Evolutionary conservation across 1,140 invertebrate species (phyloP), one percentile per base, ranked within the genome.

Genomic region (Procambarus clarkii): DNA sequence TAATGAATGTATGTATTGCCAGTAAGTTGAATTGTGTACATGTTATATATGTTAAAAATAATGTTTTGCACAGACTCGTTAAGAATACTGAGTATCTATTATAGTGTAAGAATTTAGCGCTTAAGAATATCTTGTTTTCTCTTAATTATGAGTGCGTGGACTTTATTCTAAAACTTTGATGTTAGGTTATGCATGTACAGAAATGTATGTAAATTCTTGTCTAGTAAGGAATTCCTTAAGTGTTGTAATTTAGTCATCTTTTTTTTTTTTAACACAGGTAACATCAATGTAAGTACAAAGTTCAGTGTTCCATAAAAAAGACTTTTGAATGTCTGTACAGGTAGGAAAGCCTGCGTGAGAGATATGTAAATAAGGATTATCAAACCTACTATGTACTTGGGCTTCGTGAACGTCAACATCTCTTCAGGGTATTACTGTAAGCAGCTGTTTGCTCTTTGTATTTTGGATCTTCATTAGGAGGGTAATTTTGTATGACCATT

Each of bases 51-150:
- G 79, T 91, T 91, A 91, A 34, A 85, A 58, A 86, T 79, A 78
- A 91, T 91, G 89, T 91, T 91, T 91, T 91, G 89, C 89, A 91
- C 89, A 45, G 89, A 91, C 89, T 91, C 89, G 89, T 90, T 90
- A 77, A 84, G 50, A 77, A 50, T 85, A 79, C 50, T 79, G 24
- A 85, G 45, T 82, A 85, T 85, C 76, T 91, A 91, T 69, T 85
- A 85, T 80, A 85, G 71, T 69, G n/a, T 91, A 91, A 85, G 76
- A 85, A 64, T 78, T 83, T 89, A 91, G 76, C 80, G 76, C 58
- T 79, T 91, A 85, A 91, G 89, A 79, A 91, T 50, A 69, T 34
- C 44, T 83, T 84, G 50, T 54, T 86, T 79, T 34, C 34, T 85
- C 82, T 91, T 79, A 50, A 76, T 88, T 45, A 24, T 85, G 74